phyloP scores from a whole-genome alignment of 2,797 vertebrate species.

The Geotrypetes seraphini region DNA sequence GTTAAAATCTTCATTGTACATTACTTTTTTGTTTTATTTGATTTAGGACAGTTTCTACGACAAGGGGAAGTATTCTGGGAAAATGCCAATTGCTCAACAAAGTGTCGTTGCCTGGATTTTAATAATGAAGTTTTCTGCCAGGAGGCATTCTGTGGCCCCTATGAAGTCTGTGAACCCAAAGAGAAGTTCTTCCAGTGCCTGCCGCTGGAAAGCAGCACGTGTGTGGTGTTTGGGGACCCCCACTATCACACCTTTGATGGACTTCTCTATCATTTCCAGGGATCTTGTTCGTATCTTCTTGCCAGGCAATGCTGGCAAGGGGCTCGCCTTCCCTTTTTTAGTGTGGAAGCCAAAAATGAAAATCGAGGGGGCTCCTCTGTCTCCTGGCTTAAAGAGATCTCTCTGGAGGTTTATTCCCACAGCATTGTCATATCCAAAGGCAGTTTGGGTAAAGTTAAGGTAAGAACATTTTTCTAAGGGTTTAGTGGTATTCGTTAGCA shows the following conservation, averaged over 20 bases:
- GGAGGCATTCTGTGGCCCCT: slow-evolving; percentile 73
- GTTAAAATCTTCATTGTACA: too few species aligned
- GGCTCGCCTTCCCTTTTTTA: slow-evolving; percentile 82
- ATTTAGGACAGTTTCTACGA: slow-evolving; percentile 78
- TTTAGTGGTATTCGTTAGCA: too few species aligned
- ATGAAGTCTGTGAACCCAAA: slow-evolving; percentile 83
- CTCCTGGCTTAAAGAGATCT: slow-evolving; percentile 89
- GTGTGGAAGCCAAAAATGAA: slow-evolving; percentile 93
- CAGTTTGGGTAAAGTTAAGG: slow-evolving; percentile 78
- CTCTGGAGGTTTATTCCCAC: slow-evolving; percentile 87
- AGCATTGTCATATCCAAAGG: slow-evolving; percentile 80
- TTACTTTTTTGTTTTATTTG: slow-evolving; percentile 2
- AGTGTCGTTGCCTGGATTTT: slow-evolving; percentile 88
- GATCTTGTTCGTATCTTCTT: slow-evolving; percentile 90
- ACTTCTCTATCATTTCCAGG: slow-evolving; percentile 97
- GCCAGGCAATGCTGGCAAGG: slow-evolving; percentile 86
- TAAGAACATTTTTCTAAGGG: slow-evolving; percentile 42
- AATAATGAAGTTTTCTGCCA: slow-evolving; percentile 85
- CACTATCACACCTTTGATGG: slow-evolving; percentile 98
- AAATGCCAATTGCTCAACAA: slow-evolving; percentile 78
- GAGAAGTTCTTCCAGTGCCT: slow-evolving; percentile 85
- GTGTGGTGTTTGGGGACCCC: slow-evolving; percentile 93
- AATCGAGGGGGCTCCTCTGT: slow-evolving; percentile 78
- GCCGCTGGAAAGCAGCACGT: slow-evolving; percentile 87
- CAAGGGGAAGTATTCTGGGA: slow-evolving; percentile 95